Evolutionary conservation across 2,888 invertebrate genomes (phyloP).

Genomic region (Eilema depressum): DNA sequence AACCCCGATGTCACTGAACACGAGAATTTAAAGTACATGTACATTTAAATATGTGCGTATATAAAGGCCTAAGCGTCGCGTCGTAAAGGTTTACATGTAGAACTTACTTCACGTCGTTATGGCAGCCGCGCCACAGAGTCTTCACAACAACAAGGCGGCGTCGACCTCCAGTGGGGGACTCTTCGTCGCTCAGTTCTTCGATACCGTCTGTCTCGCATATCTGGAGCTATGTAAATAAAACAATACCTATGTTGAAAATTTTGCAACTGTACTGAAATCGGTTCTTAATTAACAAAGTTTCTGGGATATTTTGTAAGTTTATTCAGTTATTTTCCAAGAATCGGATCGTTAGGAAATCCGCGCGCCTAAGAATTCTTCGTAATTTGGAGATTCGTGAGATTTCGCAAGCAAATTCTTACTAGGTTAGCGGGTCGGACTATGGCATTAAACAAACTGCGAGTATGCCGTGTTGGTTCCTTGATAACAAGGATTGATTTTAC

Average conservation of each 20-base stretch:
- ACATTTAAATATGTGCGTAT: too few species aligned
- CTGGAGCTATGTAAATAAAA: conserved; percentile 86
- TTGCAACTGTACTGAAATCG: background rate
- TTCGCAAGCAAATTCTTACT: background rate
- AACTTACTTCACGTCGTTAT: conserved; percentile 89
- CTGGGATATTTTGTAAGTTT: background rate
- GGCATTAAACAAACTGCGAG: background rate
- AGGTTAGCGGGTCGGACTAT: background rate
- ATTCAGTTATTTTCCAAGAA: background rate
- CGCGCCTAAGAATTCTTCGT: background rate
- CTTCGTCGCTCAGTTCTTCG: conserved; percentile 89
- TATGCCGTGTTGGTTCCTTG: background rate
- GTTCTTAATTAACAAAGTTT: background rate
- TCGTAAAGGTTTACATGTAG: background rate
- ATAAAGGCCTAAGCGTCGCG: too few species aligned
- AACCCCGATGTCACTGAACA: too few species aligned
- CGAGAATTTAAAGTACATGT: too few species aligned
- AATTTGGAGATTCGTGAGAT: background rate
- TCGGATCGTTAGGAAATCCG: background rate
- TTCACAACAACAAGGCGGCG: conserved; percentile 92
- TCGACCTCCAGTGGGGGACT: conserved; percentile 88
- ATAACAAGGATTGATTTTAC: background rate
- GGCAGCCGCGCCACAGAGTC: conserved; percentile 91
- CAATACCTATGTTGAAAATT: background rate
- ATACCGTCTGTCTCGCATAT: conserved; percentile 92